Percentiles rank a stretch among this genome's conserved stretches.
phyloP scores from a whole-genome alignment of 2,113 vertebrate species.

The Poeciliopsis turrubarensis region DNA sequence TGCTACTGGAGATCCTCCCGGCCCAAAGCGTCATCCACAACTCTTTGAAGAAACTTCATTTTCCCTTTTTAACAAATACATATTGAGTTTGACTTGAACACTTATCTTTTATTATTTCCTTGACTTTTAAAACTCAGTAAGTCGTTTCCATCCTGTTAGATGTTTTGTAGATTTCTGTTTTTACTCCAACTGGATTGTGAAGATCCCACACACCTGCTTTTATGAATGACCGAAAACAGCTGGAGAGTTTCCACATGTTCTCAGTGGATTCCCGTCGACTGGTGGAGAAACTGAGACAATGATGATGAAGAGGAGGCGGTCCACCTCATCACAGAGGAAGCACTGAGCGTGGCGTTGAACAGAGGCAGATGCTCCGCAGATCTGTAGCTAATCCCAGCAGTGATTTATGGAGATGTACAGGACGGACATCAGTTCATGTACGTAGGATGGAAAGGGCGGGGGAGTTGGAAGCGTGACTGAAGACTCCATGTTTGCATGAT shows the following conservation, averaged over 20 bases:
- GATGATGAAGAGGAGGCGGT: not conserved
- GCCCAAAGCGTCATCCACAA: too few species aligned
- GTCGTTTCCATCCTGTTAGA: too few species aligned
- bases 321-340: constrained; percentile 1
- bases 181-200: not conserved
- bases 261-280: not conserved
- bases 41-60: too few species aligned
- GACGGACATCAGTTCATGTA: constrained; percentile 19
- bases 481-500: constrained; percentile 41
- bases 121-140: too few species aligned
- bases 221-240: not conserved
- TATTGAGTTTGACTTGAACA: too few species aligned
- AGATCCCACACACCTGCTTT: too few species aligned
- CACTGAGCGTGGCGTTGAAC: constrained; percentile 3
- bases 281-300: not conserved
- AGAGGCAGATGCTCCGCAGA: constrained; percentile 40
- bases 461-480: constrained; percentile 36
- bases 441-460: not conserved
- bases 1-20: too few species aligned
- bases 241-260: not conserved
- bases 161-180: not conserved
- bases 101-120: too few species aligned
- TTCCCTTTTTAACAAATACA: too few species aligned
- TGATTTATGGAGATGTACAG: constrained; percentile 23
- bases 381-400: constrained; percentile 14